phyloP scores from a whole-genome alignment of 2,888 invertebrate species.

The Papilio elwesi region DNA sequence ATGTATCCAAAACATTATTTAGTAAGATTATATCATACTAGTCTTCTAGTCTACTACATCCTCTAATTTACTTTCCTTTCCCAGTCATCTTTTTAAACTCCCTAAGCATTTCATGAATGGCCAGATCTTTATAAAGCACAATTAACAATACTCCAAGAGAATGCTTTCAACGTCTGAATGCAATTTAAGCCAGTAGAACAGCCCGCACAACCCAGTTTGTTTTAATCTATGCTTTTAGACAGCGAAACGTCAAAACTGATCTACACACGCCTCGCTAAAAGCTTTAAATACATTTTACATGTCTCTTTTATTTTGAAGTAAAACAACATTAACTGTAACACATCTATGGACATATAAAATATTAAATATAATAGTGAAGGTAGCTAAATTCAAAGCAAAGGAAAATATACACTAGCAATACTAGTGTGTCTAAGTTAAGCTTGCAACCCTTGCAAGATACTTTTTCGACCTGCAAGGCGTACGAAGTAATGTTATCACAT shows the following conservation, averaged over 20 bases:
- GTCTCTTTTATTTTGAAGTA: background rate
- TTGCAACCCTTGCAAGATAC: no score
- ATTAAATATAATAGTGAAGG: no score
- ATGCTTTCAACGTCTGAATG: constrained; percentile 6
- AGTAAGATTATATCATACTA: background rate
- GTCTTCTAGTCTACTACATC: background rate
- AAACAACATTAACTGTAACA: background rate
- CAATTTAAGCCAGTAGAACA: constrained; percentile 20
- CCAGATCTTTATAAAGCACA: no score
- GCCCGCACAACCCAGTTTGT: background rate
- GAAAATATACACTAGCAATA: background rate
- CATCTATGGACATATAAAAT: no score
- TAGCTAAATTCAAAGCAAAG: background rate
- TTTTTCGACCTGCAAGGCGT: no score
- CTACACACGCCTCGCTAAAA: constrained; percentile 22
- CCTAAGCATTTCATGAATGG: no score
- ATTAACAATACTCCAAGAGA: background rate
- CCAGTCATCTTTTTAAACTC: no score
- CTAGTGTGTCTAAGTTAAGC: no score
- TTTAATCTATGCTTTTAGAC: constrained; percentile 33
- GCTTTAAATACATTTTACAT: constrained; percentile 15
- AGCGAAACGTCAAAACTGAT: constrained; percentile 19
- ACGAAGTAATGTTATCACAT: no score
- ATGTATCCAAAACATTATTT: no score
- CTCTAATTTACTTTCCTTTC: no score